These are phyloP conservation scores for Lucinisca nassula DNA, from an alignment of 2,888 invertebrate genomes.

Conservation along the genomic window DNA sequence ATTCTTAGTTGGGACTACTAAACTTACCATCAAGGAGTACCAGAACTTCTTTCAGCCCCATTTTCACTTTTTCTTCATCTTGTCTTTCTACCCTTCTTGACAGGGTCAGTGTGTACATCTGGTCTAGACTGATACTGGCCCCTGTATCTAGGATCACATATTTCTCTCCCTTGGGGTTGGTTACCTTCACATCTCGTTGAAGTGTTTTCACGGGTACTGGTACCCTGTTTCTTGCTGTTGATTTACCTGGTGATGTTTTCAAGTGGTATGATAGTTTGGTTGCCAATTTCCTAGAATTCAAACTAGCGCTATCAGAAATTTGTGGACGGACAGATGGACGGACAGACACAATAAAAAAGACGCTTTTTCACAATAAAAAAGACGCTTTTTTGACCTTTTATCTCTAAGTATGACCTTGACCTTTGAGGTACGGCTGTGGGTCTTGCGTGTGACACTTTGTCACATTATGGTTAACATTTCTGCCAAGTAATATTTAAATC, in stretches of 20 bases:
- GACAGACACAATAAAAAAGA: no score
- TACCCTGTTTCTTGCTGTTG: conserved; percentile 49
- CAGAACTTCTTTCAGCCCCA: conserved; percentile 6
- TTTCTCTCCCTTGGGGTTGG: conserved; percentile 30
- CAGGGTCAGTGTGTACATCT: conserved; percentile 56
- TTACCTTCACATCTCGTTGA: conserved; percentile 37
- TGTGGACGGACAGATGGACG: no score
- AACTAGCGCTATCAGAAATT: no score
- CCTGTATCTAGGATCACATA: conserved; percentile 34
- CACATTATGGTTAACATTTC: no score
- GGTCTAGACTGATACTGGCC: not conserved
- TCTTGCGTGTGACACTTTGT: no score
- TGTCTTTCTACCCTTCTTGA: conserved; percentile 47
- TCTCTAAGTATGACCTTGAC: no score
- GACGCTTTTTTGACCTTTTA: no score
- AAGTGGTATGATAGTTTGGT: conserved; percentile 60
- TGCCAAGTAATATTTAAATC: no score
- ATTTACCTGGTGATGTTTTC: not conserved
- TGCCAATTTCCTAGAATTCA: not conserved
- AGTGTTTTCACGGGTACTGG: conserved; percentile 16
- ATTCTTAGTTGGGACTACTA: no score
- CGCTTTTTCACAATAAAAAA: no score
- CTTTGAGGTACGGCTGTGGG: no score
- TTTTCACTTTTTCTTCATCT: conserved; percentile 39
- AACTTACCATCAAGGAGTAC: not conserved